These are phyloP conservation scores for Marisa cornuarietis DNA, from an alignment of 1,140 invertebrate species.

Conservation along the genomic window DNA sequence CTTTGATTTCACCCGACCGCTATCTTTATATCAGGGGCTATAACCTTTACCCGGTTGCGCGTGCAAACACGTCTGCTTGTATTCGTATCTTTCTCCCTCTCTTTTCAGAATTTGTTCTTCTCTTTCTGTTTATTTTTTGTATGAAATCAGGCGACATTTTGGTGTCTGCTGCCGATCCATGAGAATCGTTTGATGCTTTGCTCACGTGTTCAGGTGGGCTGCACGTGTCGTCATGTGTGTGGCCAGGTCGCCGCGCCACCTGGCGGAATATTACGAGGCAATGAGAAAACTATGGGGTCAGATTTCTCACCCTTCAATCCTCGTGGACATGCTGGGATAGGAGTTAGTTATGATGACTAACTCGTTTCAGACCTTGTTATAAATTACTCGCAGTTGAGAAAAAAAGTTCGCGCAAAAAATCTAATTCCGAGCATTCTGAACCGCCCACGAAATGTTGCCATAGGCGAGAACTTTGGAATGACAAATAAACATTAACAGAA, in stretches of 20 bases:
- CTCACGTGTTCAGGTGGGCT: not conserved
- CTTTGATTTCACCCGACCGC: too few species aligned
- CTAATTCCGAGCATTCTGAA: too few species aligned
- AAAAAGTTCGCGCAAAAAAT: too few species aligned
- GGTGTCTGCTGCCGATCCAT: constrained; percentile 3
- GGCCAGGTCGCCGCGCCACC: not conserved
- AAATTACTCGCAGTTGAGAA: too few species aligned
- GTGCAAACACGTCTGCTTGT: too few species aligned
- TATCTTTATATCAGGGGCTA: too few species aligned
- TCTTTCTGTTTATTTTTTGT: constrained; percentile 5
- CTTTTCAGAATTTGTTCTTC: not conserved
- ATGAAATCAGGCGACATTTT: constrained; percentile 5
- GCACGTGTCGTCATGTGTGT: constrained; percentile 5
- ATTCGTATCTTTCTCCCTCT: not conserved
- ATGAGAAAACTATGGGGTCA: not conserved
- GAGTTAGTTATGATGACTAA: not conserved
- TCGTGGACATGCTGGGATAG: not conserved
- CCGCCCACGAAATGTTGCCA: too few species aligned
- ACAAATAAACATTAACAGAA: too few species aligned
- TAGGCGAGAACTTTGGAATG: too few species aligned
- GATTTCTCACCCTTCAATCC: not conserved
- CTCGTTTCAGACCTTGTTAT: too few species aligned
- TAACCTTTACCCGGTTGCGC: too few species aligned
- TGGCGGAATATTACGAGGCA: not conserved
- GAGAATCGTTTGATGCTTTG: constrained; percentile 3